Conservation (phyloP, 2,888 invertebrate genomes). For the Arrhopalites spinosus region DNA sequence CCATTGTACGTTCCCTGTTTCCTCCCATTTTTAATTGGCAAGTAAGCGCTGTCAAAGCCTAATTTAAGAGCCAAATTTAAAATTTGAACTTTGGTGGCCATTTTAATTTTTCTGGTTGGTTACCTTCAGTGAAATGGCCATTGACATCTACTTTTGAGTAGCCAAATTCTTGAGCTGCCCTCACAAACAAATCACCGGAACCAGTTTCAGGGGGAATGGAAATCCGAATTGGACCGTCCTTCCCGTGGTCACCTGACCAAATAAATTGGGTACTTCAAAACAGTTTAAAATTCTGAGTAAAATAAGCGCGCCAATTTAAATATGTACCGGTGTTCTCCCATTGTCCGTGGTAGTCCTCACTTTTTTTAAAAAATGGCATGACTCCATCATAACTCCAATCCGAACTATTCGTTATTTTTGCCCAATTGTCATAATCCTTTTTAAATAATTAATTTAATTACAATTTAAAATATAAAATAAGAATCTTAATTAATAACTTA, state of each 20-base stretch:
- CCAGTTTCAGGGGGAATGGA: slow-evolving; percentile 43
- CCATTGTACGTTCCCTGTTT: slow-evolving; percentile 48
- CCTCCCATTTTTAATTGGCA: slow-evolving; percentile 42
- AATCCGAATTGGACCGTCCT: slow-evolving; percentile 44
- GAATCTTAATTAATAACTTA: slow-evolving; percentile 40
- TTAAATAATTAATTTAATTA: slow-evolving; percentile 12
- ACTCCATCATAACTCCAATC: slow-evolving; percentile 50
- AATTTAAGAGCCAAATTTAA: too few species aligned
- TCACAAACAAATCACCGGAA: slow-evolving; percentile 41
- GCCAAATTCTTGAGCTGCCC: slow-evolving; percentile 47
- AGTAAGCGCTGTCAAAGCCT: slow-evolving; percentile 46
- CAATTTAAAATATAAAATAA: slow-evolving; percentile 1
- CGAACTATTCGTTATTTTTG: slow-evolving; percentile 43
- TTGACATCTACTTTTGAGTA: slow-evolving; percentile 47
- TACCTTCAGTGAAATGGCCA: slow-evolving; percentile 53
- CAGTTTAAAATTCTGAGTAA: neutral
- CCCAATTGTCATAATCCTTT: slow-evolving; percentile 47
- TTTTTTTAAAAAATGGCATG: slow-evolving; percentile 42
- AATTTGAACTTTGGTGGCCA: too few species aligned
- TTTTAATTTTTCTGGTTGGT: too few species aligned
- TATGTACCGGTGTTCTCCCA: neutral
- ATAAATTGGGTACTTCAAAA: neutral
- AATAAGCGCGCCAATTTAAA: neutral
- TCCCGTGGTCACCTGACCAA: slow-evolving; percentile 37
- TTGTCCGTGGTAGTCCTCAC: slow-evolving; percentile 42